Conservation (phyloP, 2,888 invertebrate species). For the Dicranocentrus wangi region DNA sequence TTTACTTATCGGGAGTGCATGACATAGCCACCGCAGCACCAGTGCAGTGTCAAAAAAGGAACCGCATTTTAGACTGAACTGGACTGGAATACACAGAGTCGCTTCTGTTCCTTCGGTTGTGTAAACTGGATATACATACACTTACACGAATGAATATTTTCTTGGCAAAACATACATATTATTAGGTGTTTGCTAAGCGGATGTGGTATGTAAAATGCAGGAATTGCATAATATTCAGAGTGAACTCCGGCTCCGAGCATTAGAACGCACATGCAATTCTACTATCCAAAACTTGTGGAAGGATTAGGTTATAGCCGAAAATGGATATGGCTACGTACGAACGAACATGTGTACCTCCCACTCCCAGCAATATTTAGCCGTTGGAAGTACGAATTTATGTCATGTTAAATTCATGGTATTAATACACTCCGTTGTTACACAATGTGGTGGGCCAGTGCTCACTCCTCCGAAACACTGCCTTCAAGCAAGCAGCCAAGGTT, state of each 20-base stretch:
- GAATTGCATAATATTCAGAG: not conserved
- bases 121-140: not conserved
- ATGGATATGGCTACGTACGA: not conserved
- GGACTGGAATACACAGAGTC: no score
- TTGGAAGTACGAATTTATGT: not conserved
- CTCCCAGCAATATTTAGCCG: not conserved
- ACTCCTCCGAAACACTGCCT: not conserved
- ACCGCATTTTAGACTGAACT: not conserved
- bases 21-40: not conserved
- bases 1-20: no score
- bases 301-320: not conserved
- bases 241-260: not conserved
- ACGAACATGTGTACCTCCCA: not conserved
- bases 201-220: conserved; percentile 21
- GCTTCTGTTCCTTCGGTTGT: no score
- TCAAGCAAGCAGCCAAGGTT: not conserved
- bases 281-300: not conserved
- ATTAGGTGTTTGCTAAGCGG: not conserved
- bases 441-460: not conserved
- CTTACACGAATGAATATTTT: not conserved
- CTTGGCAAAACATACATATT: not conserved
- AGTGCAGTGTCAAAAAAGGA: not conserved
- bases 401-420: conserved; percentile 32
- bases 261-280: not conserved
- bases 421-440: not conserved